A percentile compares a stretch with the other conserved stretches of the same genome.
Conservation (phyloP, 2,797 vertebrate species). For the Pachyuromys duprasi region DNA sequence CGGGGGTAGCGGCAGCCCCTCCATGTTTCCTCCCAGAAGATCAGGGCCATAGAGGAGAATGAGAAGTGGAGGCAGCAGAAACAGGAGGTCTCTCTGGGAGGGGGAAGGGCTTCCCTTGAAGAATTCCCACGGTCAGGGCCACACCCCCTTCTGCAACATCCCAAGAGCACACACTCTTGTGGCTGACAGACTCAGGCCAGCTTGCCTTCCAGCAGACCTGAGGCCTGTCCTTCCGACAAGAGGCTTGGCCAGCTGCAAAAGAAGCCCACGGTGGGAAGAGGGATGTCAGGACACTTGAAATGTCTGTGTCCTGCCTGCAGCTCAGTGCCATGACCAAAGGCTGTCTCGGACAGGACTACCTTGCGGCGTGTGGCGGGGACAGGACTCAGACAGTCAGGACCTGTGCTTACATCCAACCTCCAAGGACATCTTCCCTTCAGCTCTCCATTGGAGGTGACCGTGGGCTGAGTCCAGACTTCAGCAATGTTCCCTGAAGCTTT, state of each 20-base stretch:
- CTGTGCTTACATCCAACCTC: neutral
- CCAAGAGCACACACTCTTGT: fast-evolving
- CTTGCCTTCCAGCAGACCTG: neutral
- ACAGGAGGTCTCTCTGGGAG: neutral
- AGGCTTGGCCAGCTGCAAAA: too few species aligned
- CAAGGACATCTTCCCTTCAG: neutral
- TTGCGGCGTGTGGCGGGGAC: neutral
- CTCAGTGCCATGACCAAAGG: fast-evolving
- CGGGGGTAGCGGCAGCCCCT: neutral
- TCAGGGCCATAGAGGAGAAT: neutral
- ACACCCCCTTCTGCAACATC: neutral
- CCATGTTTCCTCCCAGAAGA: neutral
- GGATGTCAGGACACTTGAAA: neutral
- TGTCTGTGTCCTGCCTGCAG: fast-evolving
- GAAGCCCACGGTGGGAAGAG: neutral
- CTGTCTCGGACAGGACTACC: fast-evolving
- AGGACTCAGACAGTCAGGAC: neutral
- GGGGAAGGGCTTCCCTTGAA: neutral
- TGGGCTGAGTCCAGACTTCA: neutral
- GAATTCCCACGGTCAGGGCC: fast-evolving
- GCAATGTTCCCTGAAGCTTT: neutral
- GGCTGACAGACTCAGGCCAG: neutral
- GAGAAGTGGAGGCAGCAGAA: neutral
- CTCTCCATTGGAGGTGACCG: neutral
- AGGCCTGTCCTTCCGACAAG: neutral